phyloP scores from a whole-genome alignment of 2,888 invertebrate species.

The Mechanitis mazaeus region DNA sequence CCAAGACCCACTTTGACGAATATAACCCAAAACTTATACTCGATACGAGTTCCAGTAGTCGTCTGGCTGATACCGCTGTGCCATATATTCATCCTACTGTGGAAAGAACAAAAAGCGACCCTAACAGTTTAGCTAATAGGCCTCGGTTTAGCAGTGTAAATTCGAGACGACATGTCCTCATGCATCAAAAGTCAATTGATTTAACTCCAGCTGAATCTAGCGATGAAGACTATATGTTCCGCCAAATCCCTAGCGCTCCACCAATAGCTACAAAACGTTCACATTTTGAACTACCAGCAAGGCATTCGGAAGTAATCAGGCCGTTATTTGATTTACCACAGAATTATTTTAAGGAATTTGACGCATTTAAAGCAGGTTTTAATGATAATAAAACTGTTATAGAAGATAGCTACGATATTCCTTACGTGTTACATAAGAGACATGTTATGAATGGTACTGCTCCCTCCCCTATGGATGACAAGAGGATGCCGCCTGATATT shows the following conservation, averaged over 20 bases:
- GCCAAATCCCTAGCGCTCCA: slow-evolving; percentile 85
- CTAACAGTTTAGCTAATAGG: slow-evolving; percentile 85
- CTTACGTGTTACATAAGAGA: slow-evolving; percentile 89
- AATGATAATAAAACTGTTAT: slow-evolving; percentile 68
- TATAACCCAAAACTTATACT: slow-evolving; percentile 82
- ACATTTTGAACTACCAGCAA: slow-evolving; percentile 80
- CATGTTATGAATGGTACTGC: slow-evolving; percentile 92
- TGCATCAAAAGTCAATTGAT: slow-evolving; percentile 91
- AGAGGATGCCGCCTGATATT: slow-evolving; percentile 63
- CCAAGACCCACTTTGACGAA: slow-evolving; percentile 81
- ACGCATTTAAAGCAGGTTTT: slow-evolving; percentile 74
- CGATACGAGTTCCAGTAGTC: slow-evolving; percentile 73
- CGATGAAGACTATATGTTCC: slow-evolving; percentile 87
- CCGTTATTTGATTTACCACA: slow-evolving; percentile 84
- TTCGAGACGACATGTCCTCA: slow-evolving; percentile 85
- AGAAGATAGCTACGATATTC: slow-evolving; percentile 83
- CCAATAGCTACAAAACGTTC: slow-evolving; percentile 83
- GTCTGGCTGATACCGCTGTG: slow-evolving; percentile 69
- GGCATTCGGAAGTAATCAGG: slow-evolving; percentile 77
- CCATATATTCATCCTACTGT: slow-evolving; percentile 83
- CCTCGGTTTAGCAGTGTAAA: slow-evolving; percentile 84
- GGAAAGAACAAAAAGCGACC: slow-evolving; percentile 91
- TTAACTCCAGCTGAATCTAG: slow-evolving; percentile 90
- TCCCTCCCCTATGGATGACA: slow-evolving; percentile 73
- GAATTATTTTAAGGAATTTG: slow-evolving; percentile 82